phyloP scores from a whole-genome alignment of 2,888 invertebrate species.

The Parnassius mnemosyne region DNA sequence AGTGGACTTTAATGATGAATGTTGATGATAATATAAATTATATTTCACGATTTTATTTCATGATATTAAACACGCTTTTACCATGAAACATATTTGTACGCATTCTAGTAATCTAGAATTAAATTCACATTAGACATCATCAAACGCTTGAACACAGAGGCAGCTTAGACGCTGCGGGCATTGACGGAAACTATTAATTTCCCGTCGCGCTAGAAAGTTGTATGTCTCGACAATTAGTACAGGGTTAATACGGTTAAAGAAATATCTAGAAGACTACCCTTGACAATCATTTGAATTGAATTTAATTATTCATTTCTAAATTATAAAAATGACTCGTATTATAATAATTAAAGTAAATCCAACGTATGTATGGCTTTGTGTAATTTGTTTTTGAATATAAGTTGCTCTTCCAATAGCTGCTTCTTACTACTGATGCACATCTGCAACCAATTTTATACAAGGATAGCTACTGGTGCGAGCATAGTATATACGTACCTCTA shows the following conservation, averaged over 20 bases:
- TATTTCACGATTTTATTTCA: conserved; percentile 10
- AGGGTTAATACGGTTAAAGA: conserved; percentile 18
- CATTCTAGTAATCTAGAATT: conserved; percentile 19
- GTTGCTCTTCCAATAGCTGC: no score
- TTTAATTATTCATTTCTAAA: no score
- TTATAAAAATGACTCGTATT: no score
- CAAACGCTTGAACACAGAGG: conserved; percentile 10
- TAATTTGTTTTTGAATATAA: no score
- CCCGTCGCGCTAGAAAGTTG: conserved; percentile 59
- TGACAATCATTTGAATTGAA: neutral
- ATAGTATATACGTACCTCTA: no score
- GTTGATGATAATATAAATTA: neutral
- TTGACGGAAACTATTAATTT: conserved; percentile 63
- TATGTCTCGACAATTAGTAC: conserved; percentile 29
- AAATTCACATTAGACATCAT: conserved; percentile 18
- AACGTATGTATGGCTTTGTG: no score
- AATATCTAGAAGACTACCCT: neutral
- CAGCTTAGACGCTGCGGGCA: conserved; percentile 26
- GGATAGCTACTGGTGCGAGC: no score
- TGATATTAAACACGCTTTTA: conserved; percentile 7
- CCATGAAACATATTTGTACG: conserved; percentile 2
- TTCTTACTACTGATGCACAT: no score
- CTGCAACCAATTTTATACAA: no score
- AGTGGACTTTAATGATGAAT: neutral
- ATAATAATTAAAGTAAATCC: no score